Percentiles rank a stretch among this genome's conserved stretches.
Conservation (phyloP, 2,888 invertebrate genomes). For the Dolomedes plantarius region DNA sequence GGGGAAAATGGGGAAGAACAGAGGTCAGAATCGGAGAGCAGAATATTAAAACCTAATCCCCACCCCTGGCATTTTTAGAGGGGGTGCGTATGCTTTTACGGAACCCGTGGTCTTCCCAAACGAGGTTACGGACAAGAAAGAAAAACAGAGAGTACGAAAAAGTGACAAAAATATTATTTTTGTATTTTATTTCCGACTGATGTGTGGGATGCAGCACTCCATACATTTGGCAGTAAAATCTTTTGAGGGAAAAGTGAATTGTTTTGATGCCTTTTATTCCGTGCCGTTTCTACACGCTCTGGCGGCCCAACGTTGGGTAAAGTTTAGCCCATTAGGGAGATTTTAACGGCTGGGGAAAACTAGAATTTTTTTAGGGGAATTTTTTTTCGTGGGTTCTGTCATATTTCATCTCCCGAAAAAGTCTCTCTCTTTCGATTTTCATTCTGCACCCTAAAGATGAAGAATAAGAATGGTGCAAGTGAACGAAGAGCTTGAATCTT, state of each 20-base stretch:
- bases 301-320: background rate
- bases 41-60: slow-evolving; percentile 16
- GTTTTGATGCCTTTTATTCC: slow-evolving; percentile 2
- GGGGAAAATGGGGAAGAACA: background rate
- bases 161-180: background rate
- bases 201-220: background rate
- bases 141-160: slow-evolving; percentile 6
- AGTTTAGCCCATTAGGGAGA: slow-evolving; percentile 55
- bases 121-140: slow-evolving; percentile 20
- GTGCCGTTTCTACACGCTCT: background rate
- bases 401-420: slow-evolving; percentile 20
- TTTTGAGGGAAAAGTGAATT: slow-evolving; percentile 17
- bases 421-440: no score
- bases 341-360: slow-evolving; percentile 11
- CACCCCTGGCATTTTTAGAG: background rate
- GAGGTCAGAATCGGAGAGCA: background rate
- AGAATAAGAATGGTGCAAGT: background rate
- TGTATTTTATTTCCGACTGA: background rate
- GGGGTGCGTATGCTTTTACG: slow-evolving; percentile 22
- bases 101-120: background rate
- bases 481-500: no score
- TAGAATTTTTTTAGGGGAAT: background rate
- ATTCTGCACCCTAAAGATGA: no score
- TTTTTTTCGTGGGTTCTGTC: slow-evolving; percentile 15
- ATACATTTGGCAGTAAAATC: slow-evolving; percentile 23